phyloP scores from a whole-genome alignment of 1,140 invertebrate species.

The Saxidomus purpurata region DNA sequence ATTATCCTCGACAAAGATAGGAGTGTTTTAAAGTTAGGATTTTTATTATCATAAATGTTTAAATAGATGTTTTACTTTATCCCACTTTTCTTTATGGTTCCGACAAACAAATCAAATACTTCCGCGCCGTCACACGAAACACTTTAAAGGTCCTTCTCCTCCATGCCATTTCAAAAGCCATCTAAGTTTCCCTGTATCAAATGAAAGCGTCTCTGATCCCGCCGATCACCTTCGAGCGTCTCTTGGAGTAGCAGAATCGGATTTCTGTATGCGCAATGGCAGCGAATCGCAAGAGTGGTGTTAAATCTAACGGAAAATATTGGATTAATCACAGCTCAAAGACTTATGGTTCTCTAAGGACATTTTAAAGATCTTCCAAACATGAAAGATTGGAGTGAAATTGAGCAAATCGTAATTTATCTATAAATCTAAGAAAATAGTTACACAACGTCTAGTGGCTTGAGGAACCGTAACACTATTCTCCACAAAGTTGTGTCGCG shows the following conservation, averaged over 20 bases:
- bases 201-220: conserved; percentile 4
- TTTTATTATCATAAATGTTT: not conserved
- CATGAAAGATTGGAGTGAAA: not conserved
- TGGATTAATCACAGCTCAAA: conserved; percentile 37
- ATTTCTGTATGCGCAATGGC: conserved; percentile 2
- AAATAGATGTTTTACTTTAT: no score
- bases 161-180: not conserved
- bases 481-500: no score
- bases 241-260: conserved; percentile 32
- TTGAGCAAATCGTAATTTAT: not conserved
- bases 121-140: no score
- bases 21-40: not conserved
- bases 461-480: not conserved
- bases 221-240: not conserved
- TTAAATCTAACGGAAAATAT: conserved; percentile 53
- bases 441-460: not conserved
- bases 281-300: conserved; percentile 34
- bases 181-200: not conserved
- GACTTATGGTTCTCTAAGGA: conserved; percentile 23
- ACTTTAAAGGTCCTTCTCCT: not conserved
- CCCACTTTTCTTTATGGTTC: not conserved
- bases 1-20: not conserved
- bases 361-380: conserved; percentile 33
- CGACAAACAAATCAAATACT: not conserved
- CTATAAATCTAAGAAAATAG: not conserved